Evolutionary conservation across 2,113 vertebrate species (phyloP).

Genomic region (Carlito syrichta): DNA sequence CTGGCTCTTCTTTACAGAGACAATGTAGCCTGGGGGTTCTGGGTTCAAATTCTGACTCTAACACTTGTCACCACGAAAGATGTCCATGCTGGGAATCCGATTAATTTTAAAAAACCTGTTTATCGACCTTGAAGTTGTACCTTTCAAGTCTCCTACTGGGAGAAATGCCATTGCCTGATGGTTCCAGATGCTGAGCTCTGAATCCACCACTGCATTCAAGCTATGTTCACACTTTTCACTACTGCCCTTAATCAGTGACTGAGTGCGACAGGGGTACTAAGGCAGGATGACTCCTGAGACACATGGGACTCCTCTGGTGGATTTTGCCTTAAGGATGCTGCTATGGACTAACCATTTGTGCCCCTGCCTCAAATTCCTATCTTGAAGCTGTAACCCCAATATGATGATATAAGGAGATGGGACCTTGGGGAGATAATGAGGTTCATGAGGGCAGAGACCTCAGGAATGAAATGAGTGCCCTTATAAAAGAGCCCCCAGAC

Average conservation of each 20-base stretch:
- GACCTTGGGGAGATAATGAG: not conserved
- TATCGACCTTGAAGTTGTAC: not conserved
- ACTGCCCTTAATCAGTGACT: fast-evolving
- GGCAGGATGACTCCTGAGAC: not conserved
- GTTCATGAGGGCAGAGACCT: not conserved
- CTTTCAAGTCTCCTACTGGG: not conserved
- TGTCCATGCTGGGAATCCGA: too few relatives aligned
- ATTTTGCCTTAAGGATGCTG: not conserved
- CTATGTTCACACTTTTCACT: too few relatives aligned
- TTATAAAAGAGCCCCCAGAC: not conserved
- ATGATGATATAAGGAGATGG: not conserved
- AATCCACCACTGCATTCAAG: too few relatives aligned
- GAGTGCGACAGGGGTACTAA: too few relatives aligned
- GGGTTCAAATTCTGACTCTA: not conserved
- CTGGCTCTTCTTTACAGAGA: not conserved
- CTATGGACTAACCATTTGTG: not conserved
- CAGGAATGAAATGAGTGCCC: not conserved
- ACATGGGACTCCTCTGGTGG: not conserved
- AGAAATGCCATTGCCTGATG: too few relatives aligned
- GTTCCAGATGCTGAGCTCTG: not conserved
- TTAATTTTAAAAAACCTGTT: not conserved
- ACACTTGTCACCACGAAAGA: not conserved
- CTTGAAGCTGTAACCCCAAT: not conserved
- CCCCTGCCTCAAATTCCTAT: not conserved
- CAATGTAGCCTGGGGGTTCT: not conserved